Evolutionary conservation across 2,888 invertebrate genomes (phyloP).

Genomic region (Elmis aenea): DNA sequence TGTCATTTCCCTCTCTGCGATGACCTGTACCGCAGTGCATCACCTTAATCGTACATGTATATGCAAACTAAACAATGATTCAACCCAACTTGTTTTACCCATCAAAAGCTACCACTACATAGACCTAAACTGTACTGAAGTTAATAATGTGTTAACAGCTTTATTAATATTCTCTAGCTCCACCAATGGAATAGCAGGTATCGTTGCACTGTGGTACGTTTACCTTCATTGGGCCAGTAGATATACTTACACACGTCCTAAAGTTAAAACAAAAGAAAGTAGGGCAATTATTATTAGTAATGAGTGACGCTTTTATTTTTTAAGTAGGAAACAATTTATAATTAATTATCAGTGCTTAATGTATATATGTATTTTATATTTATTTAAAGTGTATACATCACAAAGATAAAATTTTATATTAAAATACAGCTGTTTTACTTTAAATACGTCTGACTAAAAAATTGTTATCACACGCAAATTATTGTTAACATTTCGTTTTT

Average conservation of each 20-base stretch:
- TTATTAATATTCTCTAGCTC: slow-evolving; percentile 43
- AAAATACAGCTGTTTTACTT: too few species aligned
- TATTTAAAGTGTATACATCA: too few species aligned
- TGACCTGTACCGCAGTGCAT: slow-evolving; percentile 42
- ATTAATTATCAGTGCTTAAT: neutral
- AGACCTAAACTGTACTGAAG: slow-evolving; percentile 47
- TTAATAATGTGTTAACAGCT: slow-evolving; percentile 41
- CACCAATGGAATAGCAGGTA: slow-evolving; percentile 41
- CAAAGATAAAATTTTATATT: too few species aligned
- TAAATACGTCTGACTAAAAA: too few species aligned
- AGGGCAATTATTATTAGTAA: slow-evolving; percentile 27
- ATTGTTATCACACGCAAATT: too few species aligned
- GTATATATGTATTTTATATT: neutral
- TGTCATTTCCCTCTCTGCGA: slow-evolving; percentile 39
- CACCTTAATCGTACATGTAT: slow-evolving; percentile 44
- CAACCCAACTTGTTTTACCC: slow-evolving; percentile 14
- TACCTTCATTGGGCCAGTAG: slow-evolving; percentile 47
- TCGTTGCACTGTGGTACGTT: slow-evolving; percentile 45
- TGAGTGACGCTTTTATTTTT: slow-evolving; percentile 8
- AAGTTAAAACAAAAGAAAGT: slow-evolving; percentile 38
- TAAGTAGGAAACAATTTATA: too few species aligned
- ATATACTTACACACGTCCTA: slow-evolving; percentile 40
- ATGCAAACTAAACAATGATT: slow-evolving; percentile 34
- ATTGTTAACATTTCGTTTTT: too few species aligned
- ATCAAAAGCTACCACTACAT: slow-evolving; percentile 42